phyloP scores from a whole-genome alignment of 2,888 invertebrate genomes.

The Eutolmus rufibarbis region DNA sequence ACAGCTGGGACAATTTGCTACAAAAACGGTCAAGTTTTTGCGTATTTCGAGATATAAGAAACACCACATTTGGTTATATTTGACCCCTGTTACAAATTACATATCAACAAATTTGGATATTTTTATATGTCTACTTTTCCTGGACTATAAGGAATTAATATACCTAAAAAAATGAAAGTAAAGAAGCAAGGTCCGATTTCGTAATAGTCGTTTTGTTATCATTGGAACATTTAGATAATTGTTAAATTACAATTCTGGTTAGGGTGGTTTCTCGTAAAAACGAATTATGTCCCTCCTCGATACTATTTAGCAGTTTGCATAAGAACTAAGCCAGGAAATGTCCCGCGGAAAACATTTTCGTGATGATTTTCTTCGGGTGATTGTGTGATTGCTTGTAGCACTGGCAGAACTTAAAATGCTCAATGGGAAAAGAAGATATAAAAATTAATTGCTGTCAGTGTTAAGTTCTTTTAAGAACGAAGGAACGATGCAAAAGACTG shows the following conservation, averaged over 20 bases:
- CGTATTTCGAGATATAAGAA: too few species aligned
- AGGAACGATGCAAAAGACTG: neutral
- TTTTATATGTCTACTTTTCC: too few species aligned
- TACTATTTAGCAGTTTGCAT: neutral
- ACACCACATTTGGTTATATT: too few species aligned
- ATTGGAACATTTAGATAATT: neutral
- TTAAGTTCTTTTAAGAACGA: neutral
- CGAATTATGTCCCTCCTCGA: neutral
- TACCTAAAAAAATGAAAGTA: neutral
- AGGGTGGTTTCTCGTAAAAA: neutral
- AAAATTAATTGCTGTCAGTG: neutral
- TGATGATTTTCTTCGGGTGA: neutral
- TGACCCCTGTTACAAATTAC: too few species aligned
- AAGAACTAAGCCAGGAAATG: neutral
- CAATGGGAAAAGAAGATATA: neutral
- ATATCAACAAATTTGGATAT: too few species aligned
- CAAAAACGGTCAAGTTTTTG: too few species aligned
- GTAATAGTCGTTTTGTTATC: neutral
- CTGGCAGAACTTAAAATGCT: neutral
- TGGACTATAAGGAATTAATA: neutral
- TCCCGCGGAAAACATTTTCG: neutral
- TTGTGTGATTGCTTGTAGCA: neutral
- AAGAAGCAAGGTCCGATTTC: neutral
- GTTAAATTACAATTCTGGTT: neutral
- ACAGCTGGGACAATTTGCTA: too few species aligned